phyloP scores from a whole-genome alignment of 2,113 vertebrate genomes.

The Misgurnus anguillicaudatus region DNA sequence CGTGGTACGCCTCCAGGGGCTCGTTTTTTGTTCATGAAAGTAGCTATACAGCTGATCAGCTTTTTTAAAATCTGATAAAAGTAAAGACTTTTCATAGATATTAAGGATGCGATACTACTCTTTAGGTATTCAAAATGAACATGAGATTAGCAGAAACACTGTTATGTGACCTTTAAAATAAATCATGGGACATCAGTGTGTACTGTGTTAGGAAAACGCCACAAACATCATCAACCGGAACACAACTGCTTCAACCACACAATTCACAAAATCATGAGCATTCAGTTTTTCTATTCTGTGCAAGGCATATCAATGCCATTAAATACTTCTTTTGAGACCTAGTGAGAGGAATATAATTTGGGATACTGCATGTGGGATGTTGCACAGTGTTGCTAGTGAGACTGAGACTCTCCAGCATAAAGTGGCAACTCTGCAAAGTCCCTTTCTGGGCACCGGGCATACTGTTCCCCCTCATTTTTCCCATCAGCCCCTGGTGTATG shows the following conservation, averaged over 20 bases:
- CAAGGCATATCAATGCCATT: background rate
- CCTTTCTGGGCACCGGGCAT: slow-evolving; percentile 46
- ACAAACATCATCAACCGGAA: background rate
- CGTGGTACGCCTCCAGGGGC: no score
- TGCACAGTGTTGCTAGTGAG: slow-evolving; percentile 20
- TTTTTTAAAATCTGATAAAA: no score
- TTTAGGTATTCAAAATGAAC: no score
- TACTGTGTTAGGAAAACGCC: no score
- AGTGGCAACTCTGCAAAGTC: slow-evolving; percentile 48
- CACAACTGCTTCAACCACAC: background rate
- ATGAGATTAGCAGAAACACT: no score
- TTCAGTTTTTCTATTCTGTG: slow-evolving; percentile 10
- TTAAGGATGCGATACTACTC: no score
- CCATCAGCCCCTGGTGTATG: slow-evolving; percentile 53
- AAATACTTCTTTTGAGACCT: background rate
- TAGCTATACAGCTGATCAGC: no score
- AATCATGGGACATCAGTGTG: no score
- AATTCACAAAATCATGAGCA: background rate
- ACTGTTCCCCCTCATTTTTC: slow-evolving; percentile 49
- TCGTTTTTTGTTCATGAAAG: no score
- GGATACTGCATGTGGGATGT: slow-evolving; percentile 8
- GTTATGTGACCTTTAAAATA: no score
- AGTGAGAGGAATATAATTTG: slow-evolving; percentile 23
- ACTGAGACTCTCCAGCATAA: slow-evolving; percentile 28
- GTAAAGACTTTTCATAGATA: no score